Percentiles rank a stretch among this genome's conserved stretches.
Evolutionary conservation across 1,140 invertebrate genomes (phyloP).

Genomic region (Odontomachus brunneus): DNA sequence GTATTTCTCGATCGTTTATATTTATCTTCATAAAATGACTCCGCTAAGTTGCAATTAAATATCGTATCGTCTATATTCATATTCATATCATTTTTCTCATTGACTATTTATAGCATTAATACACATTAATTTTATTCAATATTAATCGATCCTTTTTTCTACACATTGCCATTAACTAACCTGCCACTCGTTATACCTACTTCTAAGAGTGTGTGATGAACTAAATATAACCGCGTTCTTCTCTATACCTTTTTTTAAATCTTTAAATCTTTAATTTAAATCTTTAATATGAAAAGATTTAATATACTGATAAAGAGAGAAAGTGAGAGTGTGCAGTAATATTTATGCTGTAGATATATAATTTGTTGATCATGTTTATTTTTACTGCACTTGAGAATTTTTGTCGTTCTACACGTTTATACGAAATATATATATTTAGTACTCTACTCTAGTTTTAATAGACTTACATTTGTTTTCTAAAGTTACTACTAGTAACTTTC

Average conservation of each 20-base stretch:
- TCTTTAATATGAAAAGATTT: constrained; percentile 17
- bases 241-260: neutral
- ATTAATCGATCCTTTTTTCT: constrained; percentile 14
- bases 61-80: constrained; percentile 12
- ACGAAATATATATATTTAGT: constrained; percentile 26
- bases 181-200: neutral
- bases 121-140: constrained; percentile 26
- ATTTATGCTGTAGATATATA: constrained; percentile 44
- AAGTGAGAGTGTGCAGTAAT: constrained; percentile 1
- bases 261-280: constrained; percentile 41
- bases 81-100: neutral
- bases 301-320: constrained; percentile 23
- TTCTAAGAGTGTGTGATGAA: neutral
- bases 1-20: neutral
- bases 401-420: constrained; percentile 21
- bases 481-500: constrained; percentile 3
- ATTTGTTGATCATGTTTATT: constrained; percentile 40
- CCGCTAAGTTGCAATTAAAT: neutral
- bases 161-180: constrained; percentile 23
- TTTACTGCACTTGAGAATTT: constrained; percentile 30
- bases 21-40: neutral
- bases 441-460: constrained; percentile 5
- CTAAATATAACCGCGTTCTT: constrained; percentile 12
- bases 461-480: constrained; percentile 19
- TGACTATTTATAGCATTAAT: constrained; percentile 41